Evolutionary conservation across 2,113 vertebrate species (phyloP).

Genomic region (Meriones unguiculatus): DNA sequence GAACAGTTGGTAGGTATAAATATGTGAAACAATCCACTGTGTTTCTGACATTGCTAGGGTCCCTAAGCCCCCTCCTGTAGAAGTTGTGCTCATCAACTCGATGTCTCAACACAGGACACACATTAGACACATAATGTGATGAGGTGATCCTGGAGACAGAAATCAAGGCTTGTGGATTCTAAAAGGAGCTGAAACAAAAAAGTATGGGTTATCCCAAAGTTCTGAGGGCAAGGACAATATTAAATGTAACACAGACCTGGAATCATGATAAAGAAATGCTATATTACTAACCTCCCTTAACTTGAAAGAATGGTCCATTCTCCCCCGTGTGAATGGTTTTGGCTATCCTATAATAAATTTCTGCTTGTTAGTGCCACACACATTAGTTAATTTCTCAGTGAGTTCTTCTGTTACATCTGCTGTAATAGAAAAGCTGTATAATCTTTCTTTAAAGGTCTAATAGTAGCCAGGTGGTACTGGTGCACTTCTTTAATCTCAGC

Average conservation of each 20-base stretch:
- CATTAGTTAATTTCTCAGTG: conserved; percentile 19
- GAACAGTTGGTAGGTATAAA: background rate
- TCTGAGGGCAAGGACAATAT: conserved; percentile 30
- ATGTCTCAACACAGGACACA: background rate
- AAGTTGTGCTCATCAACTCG: background rate
- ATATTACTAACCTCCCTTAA: background rate
- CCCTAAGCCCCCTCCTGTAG: background rate
- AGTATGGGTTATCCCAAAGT: background rate
- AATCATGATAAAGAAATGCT: background rate
- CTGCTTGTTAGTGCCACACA: background rate
- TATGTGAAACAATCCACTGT: background rate
- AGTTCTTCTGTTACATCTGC: background rate
- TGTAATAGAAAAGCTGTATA: background rate
- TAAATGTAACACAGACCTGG: background rate
- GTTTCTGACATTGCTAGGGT: conserved; percentile 20
- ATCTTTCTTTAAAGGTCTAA: background rate
- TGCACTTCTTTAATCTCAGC: too few relatives aligned
- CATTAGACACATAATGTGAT: background rate
- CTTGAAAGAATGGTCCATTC: background rate
- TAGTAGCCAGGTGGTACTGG: background rate
- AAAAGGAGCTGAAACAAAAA: conserved; percentile 6
- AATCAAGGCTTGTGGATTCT: background rate
- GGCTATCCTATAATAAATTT: background rate
- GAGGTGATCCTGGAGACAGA: background rate
- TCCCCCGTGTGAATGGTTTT: background rate